Conservation (phyloP, 2,888 invertebrate genomes). For the Polyploca ridens region DNA sequence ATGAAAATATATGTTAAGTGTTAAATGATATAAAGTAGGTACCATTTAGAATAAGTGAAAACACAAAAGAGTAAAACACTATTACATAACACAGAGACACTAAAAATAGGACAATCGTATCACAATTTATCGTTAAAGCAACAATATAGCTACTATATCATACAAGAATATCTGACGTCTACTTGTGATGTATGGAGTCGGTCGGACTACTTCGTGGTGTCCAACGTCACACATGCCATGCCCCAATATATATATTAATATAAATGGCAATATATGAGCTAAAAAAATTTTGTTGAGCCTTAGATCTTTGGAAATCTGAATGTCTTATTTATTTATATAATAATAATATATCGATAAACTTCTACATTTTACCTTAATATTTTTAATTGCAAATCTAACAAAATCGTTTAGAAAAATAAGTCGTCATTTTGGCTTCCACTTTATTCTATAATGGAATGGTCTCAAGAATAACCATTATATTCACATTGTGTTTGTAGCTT, state of each 20-base stretch:
- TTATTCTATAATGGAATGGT: constrained; percentile 81
- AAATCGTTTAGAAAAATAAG: constrained; percentile 83
- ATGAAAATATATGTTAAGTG: neutral
- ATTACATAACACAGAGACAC: constrained; percentile 31
- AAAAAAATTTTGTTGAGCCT: constrained; percentile 79
- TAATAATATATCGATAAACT: constrained; percentile 76
- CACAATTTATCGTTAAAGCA: constrained; percentile 39
- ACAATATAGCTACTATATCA: constrained; percentile 8
- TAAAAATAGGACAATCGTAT: constrained; percentile 48
- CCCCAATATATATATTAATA: constrained; percentile 36
- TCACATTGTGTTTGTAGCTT: constrained; percentile 53
- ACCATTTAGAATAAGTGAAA: constrained; percentile 4
- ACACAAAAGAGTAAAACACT: constrained; percentile 13
- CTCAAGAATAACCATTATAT: constrained; percentile 75
- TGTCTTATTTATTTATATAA: constrained; percentile 61
- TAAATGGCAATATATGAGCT: constrained; percentile 59
- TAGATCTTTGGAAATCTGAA: constrained; percentile 82
- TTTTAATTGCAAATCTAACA: constrained; percentile 80
- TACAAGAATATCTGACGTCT: constrained; percentile 11
- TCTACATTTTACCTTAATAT: constrained; percentile 73
- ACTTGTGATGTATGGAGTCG: constrained; percentile 3
- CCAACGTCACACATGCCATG: constrained; percentile 17
- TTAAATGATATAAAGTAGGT: neutral
- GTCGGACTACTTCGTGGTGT: neutral
- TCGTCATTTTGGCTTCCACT: constrained; percentile 82